Conservation (phyloP, 2,888 invertebrate genomes). For the Formica aserva region DNA sequence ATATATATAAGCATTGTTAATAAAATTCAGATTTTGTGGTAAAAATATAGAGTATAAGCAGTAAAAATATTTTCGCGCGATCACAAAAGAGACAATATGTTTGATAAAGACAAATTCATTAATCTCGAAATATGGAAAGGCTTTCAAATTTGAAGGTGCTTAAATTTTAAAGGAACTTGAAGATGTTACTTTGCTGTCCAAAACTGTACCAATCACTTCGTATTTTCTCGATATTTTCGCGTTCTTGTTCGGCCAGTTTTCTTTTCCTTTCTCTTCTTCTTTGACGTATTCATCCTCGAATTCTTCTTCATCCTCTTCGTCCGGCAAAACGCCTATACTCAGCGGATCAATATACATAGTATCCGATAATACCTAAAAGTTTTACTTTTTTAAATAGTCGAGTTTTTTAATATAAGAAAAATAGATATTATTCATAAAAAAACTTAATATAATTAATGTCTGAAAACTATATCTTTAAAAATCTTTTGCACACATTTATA, state of each 20-base stretch:
- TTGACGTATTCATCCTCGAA: conserved; percentile 54
- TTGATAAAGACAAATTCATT: neutral
- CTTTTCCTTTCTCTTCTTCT: conserved; percentile 56
- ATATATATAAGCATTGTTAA: neutral
- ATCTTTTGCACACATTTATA: neutral
- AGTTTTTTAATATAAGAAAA: neutral
- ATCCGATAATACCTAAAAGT: conserved; percentile 64
- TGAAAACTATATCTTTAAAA: neutral
- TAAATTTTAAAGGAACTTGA: neutral
- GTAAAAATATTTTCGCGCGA: neutral
- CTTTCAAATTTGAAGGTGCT: conserved; percentile 55
- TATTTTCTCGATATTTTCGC: conserved; percentile 65
- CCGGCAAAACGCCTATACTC: conserved; percentile 45
- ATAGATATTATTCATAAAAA: neutral
- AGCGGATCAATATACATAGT: conserved; percentile 60
- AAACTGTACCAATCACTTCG: conserved; percentile 78
- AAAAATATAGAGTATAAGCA: neutral
- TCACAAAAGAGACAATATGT: neutral
- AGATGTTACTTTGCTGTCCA: conserved; percentile 71
- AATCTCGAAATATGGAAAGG: neutral
- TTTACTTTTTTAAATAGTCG: neutral
- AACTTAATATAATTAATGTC: neutral
- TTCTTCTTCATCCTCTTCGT: conserved; percentile 50
- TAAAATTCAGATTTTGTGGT: neutral
- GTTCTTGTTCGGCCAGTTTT: conserved; percentile 56